Percentiles rank a stretch among this genome's conserved stretches.
These are phyloP conservation scores for Aphelinus atriplicis DNA, from an alignment of 1,140 invertebrate genomes.

Conservation along the genomic window DNA sequence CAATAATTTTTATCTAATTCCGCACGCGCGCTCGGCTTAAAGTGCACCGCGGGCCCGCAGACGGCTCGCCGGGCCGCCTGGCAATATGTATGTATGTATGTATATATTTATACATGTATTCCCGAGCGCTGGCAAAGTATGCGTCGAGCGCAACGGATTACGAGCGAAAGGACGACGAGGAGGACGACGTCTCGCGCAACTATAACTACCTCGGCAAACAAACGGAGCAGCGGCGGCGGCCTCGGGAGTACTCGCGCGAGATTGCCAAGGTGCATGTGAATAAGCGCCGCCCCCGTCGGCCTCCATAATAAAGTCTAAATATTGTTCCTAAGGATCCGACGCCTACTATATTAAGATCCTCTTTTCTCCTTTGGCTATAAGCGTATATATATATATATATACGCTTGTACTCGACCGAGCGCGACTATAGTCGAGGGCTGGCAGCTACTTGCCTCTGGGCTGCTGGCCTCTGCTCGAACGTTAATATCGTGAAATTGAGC, in stretches of 20 bases:
- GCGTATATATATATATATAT: background rate
- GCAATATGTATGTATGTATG: too few species aligned
- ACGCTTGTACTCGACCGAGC: background rate
- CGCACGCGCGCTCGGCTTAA: background rate
- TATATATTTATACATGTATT: too few species aligned
- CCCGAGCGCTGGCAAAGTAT: slow-evolving; percentile 1
- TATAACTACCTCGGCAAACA: slow-evolving; percentile 16
- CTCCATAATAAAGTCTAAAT: slow-evolving; percentile 47
- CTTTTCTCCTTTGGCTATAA: slow-evolving; percentile 8
- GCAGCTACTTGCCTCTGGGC: too few species aligned
- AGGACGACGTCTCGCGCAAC: slow-evolving; percentile 18
- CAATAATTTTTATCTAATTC: slow-evolving; percentile 21
- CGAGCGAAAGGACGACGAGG: background rate
- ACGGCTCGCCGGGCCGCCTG: too few species aligned
- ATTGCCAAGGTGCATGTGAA: slow-evolving; percentile 12
- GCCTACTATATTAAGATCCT: slow-evolving; percentile 10
- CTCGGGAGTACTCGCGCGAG: background rate
- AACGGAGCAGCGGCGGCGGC: slow-evolving; percentile 6
- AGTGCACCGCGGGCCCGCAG: too few species aligned
- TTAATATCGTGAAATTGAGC: too few species aligned
- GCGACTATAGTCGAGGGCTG: background rate
- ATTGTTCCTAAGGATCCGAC: slow-evolving; percentile 41
- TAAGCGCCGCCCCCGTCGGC: slow-evolving; percentile 13
- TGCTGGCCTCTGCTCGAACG: too few species aligned
- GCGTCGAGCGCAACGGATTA: slow-evolving; percentile 6